Conservation (phyloP, 2,888 invertebrate genomes). For the Cenopis cana region DNA sequence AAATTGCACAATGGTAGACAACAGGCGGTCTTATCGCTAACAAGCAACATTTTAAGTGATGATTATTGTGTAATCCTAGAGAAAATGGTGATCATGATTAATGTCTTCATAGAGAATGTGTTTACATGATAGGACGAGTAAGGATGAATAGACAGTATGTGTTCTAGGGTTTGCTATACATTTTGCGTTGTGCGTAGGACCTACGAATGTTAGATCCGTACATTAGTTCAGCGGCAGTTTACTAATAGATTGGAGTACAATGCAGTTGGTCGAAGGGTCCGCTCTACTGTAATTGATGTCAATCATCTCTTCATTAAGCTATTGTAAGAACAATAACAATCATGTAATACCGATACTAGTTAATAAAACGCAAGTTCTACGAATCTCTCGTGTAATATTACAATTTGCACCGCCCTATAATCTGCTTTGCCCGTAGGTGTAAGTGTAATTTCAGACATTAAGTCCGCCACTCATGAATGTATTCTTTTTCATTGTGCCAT, state of each 20-base stretch:
- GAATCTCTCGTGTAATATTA: background rate
- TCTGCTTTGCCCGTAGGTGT: background rate
- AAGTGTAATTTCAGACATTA: too few species aligned
- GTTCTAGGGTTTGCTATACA: background rate
- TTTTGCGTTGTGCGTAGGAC: background rate
- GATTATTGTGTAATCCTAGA: too few species aligned
- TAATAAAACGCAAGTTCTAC: background rate
- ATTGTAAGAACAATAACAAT: background rate
- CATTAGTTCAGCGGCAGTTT: background rate
- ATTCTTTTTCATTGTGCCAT: background rate
- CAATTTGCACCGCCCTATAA: background rate
- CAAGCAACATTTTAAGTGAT: too few species aligned
- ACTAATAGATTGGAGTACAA: conserved; percentile 24
- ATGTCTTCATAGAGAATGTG: too few species aligned
- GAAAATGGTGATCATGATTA: too few species aligned
- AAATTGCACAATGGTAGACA: too few species aligned
- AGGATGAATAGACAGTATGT: too few species aligned
- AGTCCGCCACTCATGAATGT: too few species aligned
- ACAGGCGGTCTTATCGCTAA: too few species aligned
- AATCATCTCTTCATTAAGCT: conserved; percentile 21
- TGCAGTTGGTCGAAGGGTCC: background rate
- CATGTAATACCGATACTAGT: background rate
- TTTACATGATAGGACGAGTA: too few species aligned
- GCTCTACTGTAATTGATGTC: conserved; percentile 18
- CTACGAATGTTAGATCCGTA: background rate